Conservation (phyloP, 2,888 invertebrate species). For the Ceramica pisi region DNA sequence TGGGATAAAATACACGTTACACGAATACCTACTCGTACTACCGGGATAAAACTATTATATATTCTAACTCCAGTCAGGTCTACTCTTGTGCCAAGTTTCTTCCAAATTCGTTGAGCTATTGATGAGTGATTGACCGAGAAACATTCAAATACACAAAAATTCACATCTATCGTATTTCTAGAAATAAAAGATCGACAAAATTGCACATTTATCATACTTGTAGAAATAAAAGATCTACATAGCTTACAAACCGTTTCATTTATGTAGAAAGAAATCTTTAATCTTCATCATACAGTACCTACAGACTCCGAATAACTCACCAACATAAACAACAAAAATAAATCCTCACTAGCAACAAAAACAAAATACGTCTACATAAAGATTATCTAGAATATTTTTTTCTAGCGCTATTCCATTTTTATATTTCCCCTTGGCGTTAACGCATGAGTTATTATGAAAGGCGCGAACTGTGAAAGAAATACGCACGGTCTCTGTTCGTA, state of each 20-base stretch:
- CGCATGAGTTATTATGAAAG: slow-evolving; percentile 79
- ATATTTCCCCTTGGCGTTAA: slow-evolving; percentile 77
- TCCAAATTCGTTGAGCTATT: background rate
- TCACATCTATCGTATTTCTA: background rate
- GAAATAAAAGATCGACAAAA: background rate
- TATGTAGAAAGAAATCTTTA: background rate
- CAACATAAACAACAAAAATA: background rate
- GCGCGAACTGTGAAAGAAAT: slow-evolving; percentile 73
- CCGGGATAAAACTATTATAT: background rate
- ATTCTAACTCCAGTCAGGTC: background rate
- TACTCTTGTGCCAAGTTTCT: background rate
- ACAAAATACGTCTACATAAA: slow-evolving; percentile 16
- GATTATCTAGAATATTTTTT: slow-evolving; percentile 44
- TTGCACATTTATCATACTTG: background rate
- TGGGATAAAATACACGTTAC: background rate
- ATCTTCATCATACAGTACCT: background rate
- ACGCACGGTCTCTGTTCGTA: slow-evolving; percentile 72
- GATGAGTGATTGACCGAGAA: background rate
- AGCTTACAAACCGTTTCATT: background rate
- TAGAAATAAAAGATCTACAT: background rate
- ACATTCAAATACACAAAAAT: background rate
- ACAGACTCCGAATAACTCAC: background rate
- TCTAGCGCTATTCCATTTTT: slow-evolving; percentile 69
- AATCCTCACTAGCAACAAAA: slow-evolving; percentile 8
- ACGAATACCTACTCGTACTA: no score